Percentiles rank a stretch among this genome's conserved stretches.
These are phyloP conservation scores for Pediacus dermestoides DNA, from an alignment of 2,888 invertebrate genomes.

Conservation along the genomic window DNA sequence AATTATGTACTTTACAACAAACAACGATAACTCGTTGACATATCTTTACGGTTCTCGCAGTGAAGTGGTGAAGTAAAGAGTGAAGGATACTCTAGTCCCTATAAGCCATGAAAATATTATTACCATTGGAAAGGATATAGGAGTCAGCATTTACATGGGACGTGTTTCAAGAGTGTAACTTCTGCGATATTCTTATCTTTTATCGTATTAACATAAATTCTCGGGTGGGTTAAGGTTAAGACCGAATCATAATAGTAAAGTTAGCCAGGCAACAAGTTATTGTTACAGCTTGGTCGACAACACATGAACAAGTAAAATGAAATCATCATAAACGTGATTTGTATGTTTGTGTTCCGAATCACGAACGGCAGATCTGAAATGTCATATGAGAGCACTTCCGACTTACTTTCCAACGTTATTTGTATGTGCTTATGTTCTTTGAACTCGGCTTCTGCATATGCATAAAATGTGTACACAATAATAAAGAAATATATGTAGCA, in stretches of 20 bases:
- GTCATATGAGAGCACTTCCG: slow-evolving; percentile 40
- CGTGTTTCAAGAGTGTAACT: slow-evolving; percentile 3
- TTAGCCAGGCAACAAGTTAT: slow-evolving; percentile 36
- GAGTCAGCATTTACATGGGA: too few species aligned
- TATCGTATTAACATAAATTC: slow-evolving; percentile 24
- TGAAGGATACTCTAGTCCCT: too few species aligned
- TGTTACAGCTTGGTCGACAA: slow-evolving; percentile 36
- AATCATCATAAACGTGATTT: slow-evolving; percentile 47
- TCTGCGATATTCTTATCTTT: slow-evolving; percentile 18
- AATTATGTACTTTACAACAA: too few species aligned
- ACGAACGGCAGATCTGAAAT: slow-evolving; percentile 39
- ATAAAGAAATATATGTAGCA: slow-evolving; percentile 14
- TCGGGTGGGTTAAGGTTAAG: slow-evolving; percentile 33
- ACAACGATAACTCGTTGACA: too few species aligned
- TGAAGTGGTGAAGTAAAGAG: too few species aligned
- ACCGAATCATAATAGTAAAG: slow-evolving; percentile 36
- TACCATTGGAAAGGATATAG: too few species aligned
- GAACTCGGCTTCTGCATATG: slow-evolving; percentile 22
- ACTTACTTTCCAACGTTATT: slow-evolving; percentile 34
- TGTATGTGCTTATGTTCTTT: slow-evolving; percentile 24
- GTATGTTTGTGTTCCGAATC: slow-evolving; percentile 40
- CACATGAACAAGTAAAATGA: slow-evolving; percentile 44
- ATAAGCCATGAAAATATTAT: too few species aligned
- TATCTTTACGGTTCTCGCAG: too few species aligned
- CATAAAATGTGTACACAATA: slow-evolving; percentile 17